These are phyloP conservation scores for Idris sp. DNA, from an alignment of 1,140 invertebrate species.

Conservation along the genomic window DNA sequence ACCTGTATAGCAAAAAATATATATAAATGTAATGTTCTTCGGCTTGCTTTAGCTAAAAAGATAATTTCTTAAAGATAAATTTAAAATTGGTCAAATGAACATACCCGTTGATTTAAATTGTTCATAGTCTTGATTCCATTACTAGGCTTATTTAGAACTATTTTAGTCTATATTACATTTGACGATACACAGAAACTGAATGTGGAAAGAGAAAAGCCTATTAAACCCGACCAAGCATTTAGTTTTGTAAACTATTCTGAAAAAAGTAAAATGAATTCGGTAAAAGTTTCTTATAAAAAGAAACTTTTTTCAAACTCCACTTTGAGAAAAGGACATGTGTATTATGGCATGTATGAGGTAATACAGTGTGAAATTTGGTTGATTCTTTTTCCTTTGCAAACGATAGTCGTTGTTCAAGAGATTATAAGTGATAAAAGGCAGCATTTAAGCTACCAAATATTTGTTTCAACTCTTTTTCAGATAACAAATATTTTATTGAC, in stretches of 20 bases:
- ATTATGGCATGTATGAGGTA: slow-evolving; percentile 2
- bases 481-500: slow-evolving; percentile 7
- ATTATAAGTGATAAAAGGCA: slow-evolving; percentile 2
- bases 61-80: no score
- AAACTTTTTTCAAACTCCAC: slow-evolving; percentile 14
- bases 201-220: no score
- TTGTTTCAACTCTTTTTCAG: slow-evolving; percentile 5
- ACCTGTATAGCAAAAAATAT: slow-evolving; percentile 26
- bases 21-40: no score
- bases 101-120: no score
- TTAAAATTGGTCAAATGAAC: no score
- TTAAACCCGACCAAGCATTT: slow-evolving; percentile 1
- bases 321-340: slow-evolving; percentile 18
- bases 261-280: slow-evolving; percentile 3
- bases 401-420: neutral
- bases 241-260: neutral
- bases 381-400: slow-evolving; percentile 4
- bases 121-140: no score
- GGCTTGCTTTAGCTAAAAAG: no score
- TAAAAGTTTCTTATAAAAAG: neutral
- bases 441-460: neutral
- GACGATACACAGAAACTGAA: no score
- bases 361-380: slow-evolving; percentile 35
- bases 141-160: no score
- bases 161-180: no score